Conservation (phyloP, 2,888 invertebrate species). For the Notodonta ziczac region DNA sequence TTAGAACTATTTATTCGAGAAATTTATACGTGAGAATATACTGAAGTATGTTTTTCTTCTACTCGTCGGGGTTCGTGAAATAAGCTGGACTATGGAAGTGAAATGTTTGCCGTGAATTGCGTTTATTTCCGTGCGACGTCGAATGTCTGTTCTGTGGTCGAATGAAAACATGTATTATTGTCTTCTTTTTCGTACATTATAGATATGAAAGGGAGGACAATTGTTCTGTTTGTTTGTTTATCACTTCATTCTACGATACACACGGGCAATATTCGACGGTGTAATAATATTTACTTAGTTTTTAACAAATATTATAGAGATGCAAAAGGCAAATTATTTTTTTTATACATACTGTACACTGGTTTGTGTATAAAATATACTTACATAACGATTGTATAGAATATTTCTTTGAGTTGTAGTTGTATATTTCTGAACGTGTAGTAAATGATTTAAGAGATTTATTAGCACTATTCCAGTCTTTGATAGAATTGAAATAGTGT, state of each 20-base stretch:
- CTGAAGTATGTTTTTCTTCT: background rate
- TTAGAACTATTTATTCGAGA: constrained; percentile 5
- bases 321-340: background rate
- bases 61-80: constrained; percentile 11
- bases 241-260: no score
- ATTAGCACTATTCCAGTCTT: background rate
- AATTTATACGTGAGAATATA: constrained; percentile 1
- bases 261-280: background rate
- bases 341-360: constrained; percentile 69
- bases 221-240: background rate
- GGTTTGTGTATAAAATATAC: constrained; percentile 70
- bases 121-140: background rate
- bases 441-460: background rate
- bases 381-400: constrained; percentile 38
- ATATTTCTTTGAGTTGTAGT: constrained; percentile 27
- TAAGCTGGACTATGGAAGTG: constrained; percentile 35
- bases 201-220: background rate
- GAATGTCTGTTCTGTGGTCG: background rate
- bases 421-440: constrained; percentile 24
- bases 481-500: constrained; percentile 3
- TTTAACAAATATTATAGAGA: background rate
- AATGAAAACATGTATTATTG: background rate
- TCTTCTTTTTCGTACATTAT: background rate
- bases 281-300: background rate
- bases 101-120: constrained; percentile 6